Conservation (phyloP, 92 coral and sea anemone genomes). For the Pocillopora grandis region DNA sequence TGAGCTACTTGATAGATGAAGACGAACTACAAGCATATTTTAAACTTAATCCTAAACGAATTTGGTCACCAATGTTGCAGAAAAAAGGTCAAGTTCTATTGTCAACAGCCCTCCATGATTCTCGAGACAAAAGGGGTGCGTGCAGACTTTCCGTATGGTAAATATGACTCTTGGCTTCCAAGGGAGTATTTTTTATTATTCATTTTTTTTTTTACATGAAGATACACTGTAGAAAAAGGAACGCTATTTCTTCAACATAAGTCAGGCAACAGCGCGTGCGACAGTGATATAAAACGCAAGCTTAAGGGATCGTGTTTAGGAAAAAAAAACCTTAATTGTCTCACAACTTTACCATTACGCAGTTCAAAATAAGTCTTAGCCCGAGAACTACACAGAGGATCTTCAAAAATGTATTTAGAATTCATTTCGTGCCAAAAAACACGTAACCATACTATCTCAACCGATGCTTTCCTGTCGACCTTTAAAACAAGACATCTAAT, state of each 20-base stretch:
- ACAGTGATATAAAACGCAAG: neutral
- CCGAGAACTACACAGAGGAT: no score
- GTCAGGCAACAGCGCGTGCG: neutral
- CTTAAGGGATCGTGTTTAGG: no score
- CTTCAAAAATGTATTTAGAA: no score
- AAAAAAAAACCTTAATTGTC: no score
- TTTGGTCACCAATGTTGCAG: neutral
- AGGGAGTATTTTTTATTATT: no score
- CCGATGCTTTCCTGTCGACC: no score
- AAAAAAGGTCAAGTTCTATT: neutral
- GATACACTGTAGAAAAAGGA: neutral
- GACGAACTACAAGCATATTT: neutral
- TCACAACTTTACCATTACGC: no score
- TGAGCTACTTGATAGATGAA: neutral
- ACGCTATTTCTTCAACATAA: neutral
- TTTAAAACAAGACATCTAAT: no score
- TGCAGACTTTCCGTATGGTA: neutral
- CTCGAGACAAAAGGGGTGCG: neutral
- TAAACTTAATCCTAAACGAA: neutral
- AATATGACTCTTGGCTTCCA: neutral
- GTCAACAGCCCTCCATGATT: neutral
- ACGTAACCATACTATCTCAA: no score
- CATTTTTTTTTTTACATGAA: neutral
- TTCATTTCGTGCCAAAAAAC: no score
- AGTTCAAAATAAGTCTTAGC: no score